Conservation (phyloP, 2,888 invertebrate genomes). For the Tachina grossa region DNA sequence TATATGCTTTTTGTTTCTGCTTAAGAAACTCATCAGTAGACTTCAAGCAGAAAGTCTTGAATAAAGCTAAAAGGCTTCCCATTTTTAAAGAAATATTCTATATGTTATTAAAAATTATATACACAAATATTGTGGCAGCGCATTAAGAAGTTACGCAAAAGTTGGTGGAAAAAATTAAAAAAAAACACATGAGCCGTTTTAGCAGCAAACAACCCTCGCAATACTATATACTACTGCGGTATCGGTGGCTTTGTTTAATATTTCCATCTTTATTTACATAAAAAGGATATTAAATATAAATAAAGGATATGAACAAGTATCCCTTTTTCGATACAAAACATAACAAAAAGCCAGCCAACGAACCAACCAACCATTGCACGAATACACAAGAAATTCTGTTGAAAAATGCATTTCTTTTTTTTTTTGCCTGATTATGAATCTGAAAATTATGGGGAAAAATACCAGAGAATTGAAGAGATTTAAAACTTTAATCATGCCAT, state of each 20-base stretch:
- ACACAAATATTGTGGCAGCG: too few species aligned
- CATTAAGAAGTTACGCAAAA: too few species aligned
- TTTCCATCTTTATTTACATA: conserved; percentile 57
- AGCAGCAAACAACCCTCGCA: not conserved
- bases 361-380: conserved; percentile 11
- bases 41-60: too few species aligned
- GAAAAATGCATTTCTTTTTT: not conserved
- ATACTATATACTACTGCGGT: not conserved
- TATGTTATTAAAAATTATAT: too few species aligned
- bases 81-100: too few species aligned
- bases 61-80: too few species aligned
- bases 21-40: too few species aligned
- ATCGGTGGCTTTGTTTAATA: conserved; percentile 35
- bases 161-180: not conserved
- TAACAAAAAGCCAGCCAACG: conserved; percentile 36
- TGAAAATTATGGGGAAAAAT: not conserved
- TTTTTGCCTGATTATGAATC: conserved; percentile 47
- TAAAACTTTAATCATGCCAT: conserved; percentile 57
- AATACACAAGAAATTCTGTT: conserved; percentile 54
- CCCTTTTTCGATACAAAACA: conserved; percentile 26
- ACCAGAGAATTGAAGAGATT: conserved; percentile 27
- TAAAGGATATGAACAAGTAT: conserved; percentile 62
- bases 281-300: conserved; percentile 69
- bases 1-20: too few species aligned
- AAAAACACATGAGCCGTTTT: not conserved